phyloP scores from a whole-genome alignment of 2,888 invertebrate species.

The Phyllotreta striolata region DNA sequence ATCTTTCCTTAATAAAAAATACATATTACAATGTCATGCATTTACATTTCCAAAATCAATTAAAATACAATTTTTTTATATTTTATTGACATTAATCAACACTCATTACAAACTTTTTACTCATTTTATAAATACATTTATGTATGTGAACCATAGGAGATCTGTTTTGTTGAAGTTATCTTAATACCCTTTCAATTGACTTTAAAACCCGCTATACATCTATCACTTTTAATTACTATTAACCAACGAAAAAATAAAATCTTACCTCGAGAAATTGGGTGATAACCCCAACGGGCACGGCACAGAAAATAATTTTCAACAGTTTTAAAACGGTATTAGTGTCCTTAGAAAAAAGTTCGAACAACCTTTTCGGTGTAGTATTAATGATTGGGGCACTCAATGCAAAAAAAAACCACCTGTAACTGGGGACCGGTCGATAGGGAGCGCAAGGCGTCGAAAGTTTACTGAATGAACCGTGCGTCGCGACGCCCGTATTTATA shows the following conservation, averaged over 20 bases:
- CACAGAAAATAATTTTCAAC: constrained; percentile 42
- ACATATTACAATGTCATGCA: too few species aligned
- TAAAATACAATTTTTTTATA: too few species aligned
- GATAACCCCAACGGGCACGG: constrained; percentile 41
- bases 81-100: too few species aligned
- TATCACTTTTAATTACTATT: too few species aligned
- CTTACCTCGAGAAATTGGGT: constrained; percentile 42
- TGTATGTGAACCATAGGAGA: too few species aligned
- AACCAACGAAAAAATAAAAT: constrained; percentile 7
- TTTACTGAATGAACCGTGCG: constrained; percentile 54
- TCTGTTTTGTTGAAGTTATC: too few species aligned
- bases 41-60: too few species aligned
- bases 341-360: not conserved
- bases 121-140: too few species aligned
- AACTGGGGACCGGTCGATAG: not conserved
- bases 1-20: too few species aligned
- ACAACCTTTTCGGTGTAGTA: not conserved
- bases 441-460: constrained; percentile 27
- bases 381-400: not conserved
- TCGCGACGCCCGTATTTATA: constrained; percentile 58
- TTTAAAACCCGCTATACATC: too few species aligned
- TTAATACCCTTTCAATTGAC: too few species aligned
- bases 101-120: too few species aligned
- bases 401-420: constrained; percentile 2
- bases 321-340: constrained; percentile 25